Evolutionary conservation across 1,140 invertebrate genomes (phyloP), one percentile per base, ranked within the genome.

Genomic region (Hydropsyche tenuis): DNA sequence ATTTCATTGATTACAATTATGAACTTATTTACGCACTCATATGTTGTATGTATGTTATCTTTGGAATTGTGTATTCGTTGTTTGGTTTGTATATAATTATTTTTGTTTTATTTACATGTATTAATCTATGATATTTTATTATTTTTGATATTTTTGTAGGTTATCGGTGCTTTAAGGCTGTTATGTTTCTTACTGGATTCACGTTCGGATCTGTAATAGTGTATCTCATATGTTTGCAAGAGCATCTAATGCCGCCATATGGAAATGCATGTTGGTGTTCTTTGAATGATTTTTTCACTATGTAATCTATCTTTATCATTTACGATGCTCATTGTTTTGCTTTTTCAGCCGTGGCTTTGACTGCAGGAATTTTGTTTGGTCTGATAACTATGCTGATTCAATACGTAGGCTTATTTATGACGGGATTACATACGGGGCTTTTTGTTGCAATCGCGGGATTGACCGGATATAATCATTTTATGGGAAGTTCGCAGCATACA

Each of bases 121-220:
- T n/a, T n/a, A n/a, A n/a, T n/a, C n/a, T n/a, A n/a, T n/a, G n/a
- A n/a, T 43, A 25, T 62, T 66, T 22, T 45, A 23, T 65, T 73
- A 3, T 46, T 37, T 23, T 46, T 20, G 18, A 5, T 30, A 16
- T 12, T 81, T 74, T 90, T 89, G 53, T 86, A 93, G 93, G 94
- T 65, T 96, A 96, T 82, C 88, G 94, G 63, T 95, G 92, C 82
- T 94, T 96, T 81, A 94, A 95, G 82, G 93, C 93, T 1, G 90
- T 93, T n/a, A 94, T 95, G 89, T 96, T 96, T 81, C 85, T 96
- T 25, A 95, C 93, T 23, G 94, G 94, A 27, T 92, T 95, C 79
- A 91, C 94, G 48, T 95, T 95, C 83, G 93, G 92, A 12, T 89
- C 93, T 56, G 89, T 91, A 22, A 87, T 94, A 68, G 90, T 93